phyloP scores from a whole-genome alignment of 1,140 invertebrate genomes.

The Notospermus geniculatus region DNA sequence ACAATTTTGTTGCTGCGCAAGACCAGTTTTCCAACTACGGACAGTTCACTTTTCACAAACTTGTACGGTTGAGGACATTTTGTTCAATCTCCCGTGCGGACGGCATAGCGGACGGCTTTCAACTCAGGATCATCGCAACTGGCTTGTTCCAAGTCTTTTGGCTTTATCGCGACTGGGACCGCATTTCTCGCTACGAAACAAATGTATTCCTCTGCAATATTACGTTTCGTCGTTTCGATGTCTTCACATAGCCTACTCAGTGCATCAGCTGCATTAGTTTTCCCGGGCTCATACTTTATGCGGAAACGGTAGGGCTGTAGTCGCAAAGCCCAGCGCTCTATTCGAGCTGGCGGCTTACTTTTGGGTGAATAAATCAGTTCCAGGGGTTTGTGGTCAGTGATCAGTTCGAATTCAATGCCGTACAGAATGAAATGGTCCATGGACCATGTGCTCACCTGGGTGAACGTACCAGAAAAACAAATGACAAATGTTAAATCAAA shows the following conservation, averaged over 20 bases:
- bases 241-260: not conserved
- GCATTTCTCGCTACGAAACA: conserved; percentile 1
- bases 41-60: conserved; percentile 17
- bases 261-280: conserved; percentile 12
- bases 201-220: conserved; percentile 15
- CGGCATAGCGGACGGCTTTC: conserved; percentile 10
- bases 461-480: too few species aligned
- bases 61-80: too few species aligned
- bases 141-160: conserved; percentile 14
- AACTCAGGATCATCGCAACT: conserved; percentile 14
- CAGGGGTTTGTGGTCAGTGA: too few species aligned
- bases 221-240: not conserved
- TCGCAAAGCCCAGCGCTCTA: conserved; percentile 22
- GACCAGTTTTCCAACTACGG: conserved; percentile 20
- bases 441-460: too few species aligned
- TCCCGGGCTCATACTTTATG: conserved; percentile 3
- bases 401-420: too few species aligned
- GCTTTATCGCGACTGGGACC: conserved; percentile 11
- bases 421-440: too few species aligned
- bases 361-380: too few species aligned
- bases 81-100: too few species aligned
- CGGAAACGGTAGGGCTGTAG: conserved; percentile 13
- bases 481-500: too few species aligned
- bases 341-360: conserved; percentile 17
- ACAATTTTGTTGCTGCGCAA: conserved; percentile 21